Evolutionary conservation across 2,888 invertebrate genomes (phyloP).

Genomic region (Minunthozetes semirufus): DNA sequence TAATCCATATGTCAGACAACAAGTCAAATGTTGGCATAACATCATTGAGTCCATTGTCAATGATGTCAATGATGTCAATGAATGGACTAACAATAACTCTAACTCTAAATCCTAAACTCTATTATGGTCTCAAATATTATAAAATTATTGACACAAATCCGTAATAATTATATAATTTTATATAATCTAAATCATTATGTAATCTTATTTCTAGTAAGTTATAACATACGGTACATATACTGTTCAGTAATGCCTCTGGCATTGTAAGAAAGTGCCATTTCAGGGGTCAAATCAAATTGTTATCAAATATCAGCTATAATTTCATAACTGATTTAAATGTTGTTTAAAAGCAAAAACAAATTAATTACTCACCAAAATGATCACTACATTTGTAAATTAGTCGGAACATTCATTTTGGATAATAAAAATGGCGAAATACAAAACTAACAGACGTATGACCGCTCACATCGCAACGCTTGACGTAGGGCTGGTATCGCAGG

Average conservation of each 20-base stretch:
- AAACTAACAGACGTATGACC: background rate
- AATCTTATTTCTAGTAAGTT: no score
- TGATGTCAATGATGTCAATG: no score
- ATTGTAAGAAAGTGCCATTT: slow-evolving; percentile 12
- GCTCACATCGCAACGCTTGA: background rate
- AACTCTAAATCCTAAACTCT: no score
- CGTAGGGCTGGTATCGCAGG: background rate
- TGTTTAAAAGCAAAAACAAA: background rate
- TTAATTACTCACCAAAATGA: background rate
- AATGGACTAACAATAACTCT: no score
- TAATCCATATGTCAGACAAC: background rate
- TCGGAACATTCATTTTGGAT: background rate
- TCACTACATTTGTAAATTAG: background rate
- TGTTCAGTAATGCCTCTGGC: background rate
- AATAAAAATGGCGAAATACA: background rate
- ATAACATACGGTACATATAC: background rate
- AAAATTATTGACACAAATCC: no score
- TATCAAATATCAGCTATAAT: background rate
- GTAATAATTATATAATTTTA: no score
- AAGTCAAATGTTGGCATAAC: no score
- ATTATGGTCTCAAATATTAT: no score
- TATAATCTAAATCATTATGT: no score
- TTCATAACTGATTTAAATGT: no score
- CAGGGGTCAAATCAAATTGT: background rate
- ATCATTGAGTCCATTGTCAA: no score